Percentiles rank a stretch among this genome's conserved stretches.
phyloP scores from a whole-genome alignment of 1,140 invertebrate genomes.

The Bombus haemorrhoidalis region DNA sequence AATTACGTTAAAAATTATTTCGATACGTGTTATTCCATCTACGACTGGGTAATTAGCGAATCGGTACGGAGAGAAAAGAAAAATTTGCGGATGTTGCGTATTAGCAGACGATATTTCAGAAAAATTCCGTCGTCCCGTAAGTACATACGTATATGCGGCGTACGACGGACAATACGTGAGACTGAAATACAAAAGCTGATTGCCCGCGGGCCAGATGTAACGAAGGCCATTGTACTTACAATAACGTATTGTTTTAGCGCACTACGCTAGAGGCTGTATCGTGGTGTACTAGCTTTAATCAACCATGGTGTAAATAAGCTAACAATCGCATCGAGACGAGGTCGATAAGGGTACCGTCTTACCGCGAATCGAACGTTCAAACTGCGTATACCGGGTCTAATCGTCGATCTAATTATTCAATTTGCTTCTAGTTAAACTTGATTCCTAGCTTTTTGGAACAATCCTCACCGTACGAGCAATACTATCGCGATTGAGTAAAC shows the following conservation, averaged over 20 bases:
- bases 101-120: background rate
- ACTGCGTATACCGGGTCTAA: no score
- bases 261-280: background rate
- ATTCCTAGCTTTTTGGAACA: no score
- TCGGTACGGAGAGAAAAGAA: background rate
- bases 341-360: background rate
- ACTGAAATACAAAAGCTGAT: slow-evolving; percentile 26
- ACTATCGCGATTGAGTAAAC: no score
- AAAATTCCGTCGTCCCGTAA: slow-evolving; percentile 1
- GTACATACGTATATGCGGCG: background rate
- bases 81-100: background rate
- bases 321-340: slow-evolving; percentile 7
- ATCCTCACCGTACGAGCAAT: no score
- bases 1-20: no score
- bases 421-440: no score
- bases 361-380: background rate
- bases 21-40: no score
- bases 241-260: slow-evolving; percentile 19
- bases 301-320: slow-evolving; percentile 26
- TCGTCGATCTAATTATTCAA: no score
- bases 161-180: slow-evolving; percentile 28
- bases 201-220: slow-evolving; percentile 44
- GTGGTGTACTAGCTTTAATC: slow-evolving; percentile 24
- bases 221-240: slow-evolving; percentile 46
- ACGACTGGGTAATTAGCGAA: background rate